These are phyloP conservation scores for Perca schrenkii DNA, from an alignment of 2,113 vertebrate genomes.

Conservation along the genomic window DNA sequence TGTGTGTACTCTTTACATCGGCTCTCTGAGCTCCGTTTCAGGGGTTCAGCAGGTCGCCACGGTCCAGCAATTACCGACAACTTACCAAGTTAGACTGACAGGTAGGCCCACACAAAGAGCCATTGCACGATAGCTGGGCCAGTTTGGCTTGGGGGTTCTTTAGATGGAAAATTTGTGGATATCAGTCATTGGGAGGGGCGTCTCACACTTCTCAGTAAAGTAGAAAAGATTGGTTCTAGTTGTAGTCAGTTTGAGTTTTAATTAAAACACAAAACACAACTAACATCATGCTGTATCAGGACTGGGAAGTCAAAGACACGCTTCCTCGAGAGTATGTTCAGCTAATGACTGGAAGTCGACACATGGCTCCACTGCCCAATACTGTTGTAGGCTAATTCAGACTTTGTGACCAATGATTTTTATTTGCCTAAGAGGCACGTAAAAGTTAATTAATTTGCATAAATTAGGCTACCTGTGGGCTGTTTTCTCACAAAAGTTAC, in stretches of 20 bases:
- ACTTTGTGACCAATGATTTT: slow-evolving; percentile 66
- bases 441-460: slow-evolving; percentile 71
- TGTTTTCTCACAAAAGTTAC: slow-evolving; percentile 44
- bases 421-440: slow-evolving; percentile 61
- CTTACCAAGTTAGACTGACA: slow-evolving; percentile 71
- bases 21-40: slow-evolving; percentile 67
- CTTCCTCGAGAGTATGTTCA: neutral
- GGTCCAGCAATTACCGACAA: slow-evolving; percentile 71
- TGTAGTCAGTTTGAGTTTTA: slow-evolving; percentile 18
- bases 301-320: slow-evolving; percentile 5
- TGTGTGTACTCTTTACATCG: slow-evolving; percentile 38
- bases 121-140: slow-evolving; percentile 9
- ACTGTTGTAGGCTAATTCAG: slow-evolving; percentile 54
- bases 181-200: slow-evolving; percentile 4
- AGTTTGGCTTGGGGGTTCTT: slow-evolving; percentile 32
- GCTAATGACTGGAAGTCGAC: slow-evolving; percentile 29
- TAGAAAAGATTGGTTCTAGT: slow-evolving; percentile 4
- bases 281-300: slow-evolving; percentile 10
- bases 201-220: slow-evolving; percentile 28
- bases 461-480: slow-evolving; percentile 69
- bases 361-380: slow-evolving; percentile 32
- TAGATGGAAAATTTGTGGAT: slow-evolving; percentile 43
- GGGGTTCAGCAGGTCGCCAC: slow-evolving; percentile 74
- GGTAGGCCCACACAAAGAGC: slow-evolving; percentile 44
- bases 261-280: slow-evolving; percentile 20